Base-by-base conservation (phyloP, 2,113 vertebrate genomes). In the Phyllostomus discolor region DNA sequence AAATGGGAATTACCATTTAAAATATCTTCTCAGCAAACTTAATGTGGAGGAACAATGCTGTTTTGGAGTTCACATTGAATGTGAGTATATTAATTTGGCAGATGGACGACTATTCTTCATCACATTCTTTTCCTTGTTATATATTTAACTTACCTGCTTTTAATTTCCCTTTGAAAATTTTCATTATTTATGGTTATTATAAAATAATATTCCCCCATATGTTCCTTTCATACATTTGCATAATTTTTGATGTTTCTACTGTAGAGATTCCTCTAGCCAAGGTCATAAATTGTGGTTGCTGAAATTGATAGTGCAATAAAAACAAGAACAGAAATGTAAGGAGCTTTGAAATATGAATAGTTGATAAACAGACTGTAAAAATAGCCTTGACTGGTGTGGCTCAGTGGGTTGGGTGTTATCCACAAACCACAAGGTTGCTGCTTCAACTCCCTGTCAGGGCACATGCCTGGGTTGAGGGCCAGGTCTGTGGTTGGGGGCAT, bases 141-240 rank as follows among this genome's bases (percentile, higher is more conserved):
- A 28, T 11, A 12, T 88, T 89, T 95, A 92, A 87, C 41, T 38
- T 70, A 72, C 67, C 59, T 82, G 73, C 75, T 88, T 94, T 92
- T 87, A 90, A 90, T 90, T 97, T 95, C 75, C 62, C 35, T 78
- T 94, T 67, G 83, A 91, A 86, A 84, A 95, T 64, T 5, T 38
- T 76, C 43, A 64, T 59, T 79, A 81, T 91, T 82, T 26, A 15
- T 62, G 50, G 38, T 73, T 84, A 75, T 78, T 95, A 78, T 85
- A 84, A 91, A 81, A 64, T 24, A 10, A 66, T 72, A 70, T 10
- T 46, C 33, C 14, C 31, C 28, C 33, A 62, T 48, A 46, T 69
- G 67, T 78, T 33, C 43, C 22, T 92, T 90, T 81, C 73, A 33
- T 46, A 41, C 4, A 59, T 88, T 82, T 81, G 38, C 43, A 62